A percentile compares a stretch with the other conserved stretches of the same genome.
These are phyloP conservation scores for Hyla sarda DNA, from an alignment of 2,113 vertebrate species.

Conservation along the genomic window DNA sequence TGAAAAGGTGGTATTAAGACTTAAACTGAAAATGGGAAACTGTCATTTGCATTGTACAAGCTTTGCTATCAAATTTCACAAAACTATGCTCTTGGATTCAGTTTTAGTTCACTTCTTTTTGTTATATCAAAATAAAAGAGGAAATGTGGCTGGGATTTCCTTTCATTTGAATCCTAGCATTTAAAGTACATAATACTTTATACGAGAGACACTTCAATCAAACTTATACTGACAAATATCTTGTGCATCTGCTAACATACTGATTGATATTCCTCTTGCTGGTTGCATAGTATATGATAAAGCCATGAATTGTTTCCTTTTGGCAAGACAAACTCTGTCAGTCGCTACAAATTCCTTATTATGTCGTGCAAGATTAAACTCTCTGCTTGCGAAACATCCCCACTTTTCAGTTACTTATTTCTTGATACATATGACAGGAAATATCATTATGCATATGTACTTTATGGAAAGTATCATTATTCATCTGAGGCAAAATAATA, in stretches of 20 bases:
- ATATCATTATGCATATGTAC: slow-evolving; percentile 35
- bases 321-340: slow-evolving; percentile 27
- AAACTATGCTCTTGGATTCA: neutral
- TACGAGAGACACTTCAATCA: neutral
- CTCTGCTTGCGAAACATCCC: slow-evolving; percentile 7
- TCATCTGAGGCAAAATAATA: slow-evolving; percentile 16
- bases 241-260: slow-evolving; percentile 12
- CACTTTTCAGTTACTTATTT: slow-evolving; percentile 22
- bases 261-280: slow-evolving; percentile 30
- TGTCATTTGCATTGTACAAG: neutral
- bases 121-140: neutral
- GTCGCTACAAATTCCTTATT: slow-evolving; percentile 13
- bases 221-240: slow-evolving; percentile 1
- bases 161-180: slow-evolving; percentile 10
- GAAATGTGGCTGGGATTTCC: neutral
- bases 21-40: neutral
- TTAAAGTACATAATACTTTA: slow-evolving; percentile 1
- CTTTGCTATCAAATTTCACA: neutral
- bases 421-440: slow-evolving; percentile 15
- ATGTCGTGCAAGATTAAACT: slow-evolving; percentile 28
- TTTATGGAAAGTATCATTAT: slow-evolving; percentile 37
- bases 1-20: neutral
- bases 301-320: slow-evolving; percentile 9
- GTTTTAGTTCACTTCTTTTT: neutral
- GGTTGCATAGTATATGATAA: slow-evolving; percentile 15